These are phyloP conservation scores for Menidia menidia DNA, from an alignment of 2,797 vertebrate species.

Conservation along the genomic window DNA sequence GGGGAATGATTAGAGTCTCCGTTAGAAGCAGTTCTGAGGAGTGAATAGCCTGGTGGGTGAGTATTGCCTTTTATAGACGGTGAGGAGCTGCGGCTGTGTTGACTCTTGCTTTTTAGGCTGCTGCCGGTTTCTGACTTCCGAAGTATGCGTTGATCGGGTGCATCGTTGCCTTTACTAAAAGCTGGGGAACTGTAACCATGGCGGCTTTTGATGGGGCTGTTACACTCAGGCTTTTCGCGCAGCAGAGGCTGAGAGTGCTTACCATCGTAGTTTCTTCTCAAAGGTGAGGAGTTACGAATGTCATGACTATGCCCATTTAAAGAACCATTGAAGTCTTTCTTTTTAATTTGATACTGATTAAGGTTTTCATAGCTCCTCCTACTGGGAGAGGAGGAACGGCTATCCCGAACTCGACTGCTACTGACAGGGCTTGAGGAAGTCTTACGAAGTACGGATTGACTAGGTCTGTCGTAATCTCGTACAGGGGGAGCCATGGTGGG, in stretches of 20 bases:
- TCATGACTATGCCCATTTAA: slow-evolving; percentile 34
- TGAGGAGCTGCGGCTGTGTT: slow-evolving; percentile 55
- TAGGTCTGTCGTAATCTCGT: slow-evolving; percentile 37
- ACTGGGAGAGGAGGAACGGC: slow-evolving; percentile 65
- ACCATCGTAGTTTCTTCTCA: slow-evolving; percentile 57
- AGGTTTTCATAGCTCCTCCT: slow-evolving; percentile 54
- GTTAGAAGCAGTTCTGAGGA: slow-evolving; percentile 65
- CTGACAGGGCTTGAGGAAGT: slow-evolving; percentile 40
- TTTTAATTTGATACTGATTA: slow-evolving; percentile 50
- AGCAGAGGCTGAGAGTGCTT: slow-evolving; percentile 59
- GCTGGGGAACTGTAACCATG: slow-evolving; percentile 49
- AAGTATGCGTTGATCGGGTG: slow-evolving; percentile 40
- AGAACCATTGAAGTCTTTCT: slow-evolving; percentile 54
- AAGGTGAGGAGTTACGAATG: slow-evolving; percentile 65
- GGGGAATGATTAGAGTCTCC: slow-evolving; percentile 53
- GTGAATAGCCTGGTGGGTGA: slow-evolving; percentile 64
- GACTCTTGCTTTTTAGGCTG: slow-evolving; percentile 47
- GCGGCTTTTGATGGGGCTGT: slow-evolving; percentile 30
- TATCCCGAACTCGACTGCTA: slow-evolving; percentile 29
- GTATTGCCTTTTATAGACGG: slow-evolving; percentile 48
- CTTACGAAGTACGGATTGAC: slow-evolving; percentile 63
- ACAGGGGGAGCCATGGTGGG: slow-evolving; percentile 24
- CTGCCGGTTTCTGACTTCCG: slow-evolving; percentile 54
- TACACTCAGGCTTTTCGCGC: slow-evolving; percentile 53
- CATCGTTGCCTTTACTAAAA: slow-evolving; percentile 54